Evolutionary conservation across 2,113 vertebrate species (phyloP).

Genomic region (Hyla sarda): DNA sequence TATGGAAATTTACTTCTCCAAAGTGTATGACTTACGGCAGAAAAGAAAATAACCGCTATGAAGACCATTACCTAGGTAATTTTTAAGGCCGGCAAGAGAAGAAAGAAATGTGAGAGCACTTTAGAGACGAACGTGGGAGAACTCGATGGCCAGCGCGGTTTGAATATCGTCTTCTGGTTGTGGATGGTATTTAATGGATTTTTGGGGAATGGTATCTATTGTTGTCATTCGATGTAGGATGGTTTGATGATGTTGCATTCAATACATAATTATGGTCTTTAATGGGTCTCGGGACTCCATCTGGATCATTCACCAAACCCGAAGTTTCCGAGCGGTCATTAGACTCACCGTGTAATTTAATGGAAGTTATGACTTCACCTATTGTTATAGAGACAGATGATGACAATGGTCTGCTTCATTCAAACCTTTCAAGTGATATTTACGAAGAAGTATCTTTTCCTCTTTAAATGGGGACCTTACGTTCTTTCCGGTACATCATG

Average conservation of each 20-base stretch:
- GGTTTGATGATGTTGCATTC: neutral
- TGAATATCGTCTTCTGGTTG: neutral
- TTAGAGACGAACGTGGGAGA: neutral
- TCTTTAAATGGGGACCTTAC: too few relatives aligned
- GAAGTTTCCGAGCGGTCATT: neutral
- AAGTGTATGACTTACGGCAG: conserved; percentile 13
- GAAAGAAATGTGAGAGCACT: neutral
- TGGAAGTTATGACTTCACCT: neutral
- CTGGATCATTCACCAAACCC: neutral
- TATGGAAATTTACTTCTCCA: neutral
- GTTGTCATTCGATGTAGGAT: neutral
- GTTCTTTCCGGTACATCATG: too few relatives aligned
- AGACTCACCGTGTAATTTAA: neutral
- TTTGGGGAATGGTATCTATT: neutral
- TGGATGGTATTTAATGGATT: neutral
- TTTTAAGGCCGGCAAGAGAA: neutral
- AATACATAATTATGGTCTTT: conserved; percentile 15
- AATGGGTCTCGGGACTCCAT: conserved; percentile 1
- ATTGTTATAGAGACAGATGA: neutral
- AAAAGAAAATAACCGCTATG: neutral
- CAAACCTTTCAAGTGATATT: neutral
- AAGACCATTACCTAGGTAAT: neutral
- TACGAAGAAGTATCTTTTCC: too few relatives aligned
- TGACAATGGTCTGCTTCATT: neutral
- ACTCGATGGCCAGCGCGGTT: too few relatives aligned